These are phyloP conservation scores for Lepidonotus clava DNA, from an alignment of 2,888 invertebrate genomes.

Conservation along the genomic window DNA sequence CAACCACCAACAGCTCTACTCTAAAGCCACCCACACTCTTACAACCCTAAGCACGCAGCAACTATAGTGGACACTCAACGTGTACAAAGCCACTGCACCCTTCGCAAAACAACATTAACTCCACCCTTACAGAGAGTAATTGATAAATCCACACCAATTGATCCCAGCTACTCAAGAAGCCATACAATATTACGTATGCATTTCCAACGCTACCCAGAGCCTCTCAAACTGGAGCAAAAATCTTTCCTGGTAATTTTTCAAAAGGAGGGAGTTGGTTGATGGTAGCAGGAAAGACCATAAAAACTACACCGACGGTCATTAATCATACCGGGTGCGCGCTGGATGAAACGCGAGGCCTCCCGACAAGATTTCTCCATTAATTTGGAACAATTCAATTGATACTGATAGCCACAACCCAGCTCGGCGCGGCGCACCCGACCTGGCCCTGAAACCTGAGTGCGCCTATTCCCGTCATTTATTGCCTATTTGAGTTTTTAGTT, in stretches of 20 bases:
- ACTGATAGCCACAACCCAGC: neutral
- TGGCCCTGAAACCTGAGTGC: neutral
- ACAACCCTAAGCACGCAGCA: too few relatives aligned
- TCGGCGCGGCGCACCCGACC: neutral
- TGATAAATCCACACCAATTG: too few relatives aligned
- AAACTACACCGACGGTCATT: neutral
- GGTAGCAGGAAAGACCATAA: neutral
- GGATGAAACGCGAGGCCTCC: conserved; percentile 26
- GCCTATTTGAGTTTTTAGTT: conserved; percentile 26
- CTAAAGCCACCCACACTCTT: neutral
- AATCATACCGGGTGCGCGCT: conserved; percentile 17
- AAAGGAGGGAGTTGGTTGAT: too few relatives aligned
- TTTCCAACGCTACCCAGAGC: too few relatives aligned
- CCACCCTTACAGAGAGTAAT: too few relatives aligned
- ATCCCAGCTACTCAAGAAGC: too few relatives aligned
- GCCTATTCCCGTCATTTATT: neutral
- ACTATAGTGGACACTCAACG: too few relatives aligned
- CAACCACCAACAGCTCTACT: neutral
- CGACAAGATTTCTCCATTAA: conserved; percentile 43
- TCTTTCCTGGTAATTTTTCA: too few relatives aligned
- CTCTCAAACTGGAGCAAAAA: too few relatives aligned
- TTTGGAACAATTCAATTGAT: conserved; percentile 43
- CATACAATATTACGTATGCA: too few relatives aligned
- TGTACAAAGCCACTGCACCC: too few relatives aligned
- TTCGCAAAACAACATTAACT: too few relatives aligned